These are phyloP conservation scores for Podargus strigoides DNA, from an alignment of 2,797 vertebrate genomes.

Conservation along the genomic window DNA sequence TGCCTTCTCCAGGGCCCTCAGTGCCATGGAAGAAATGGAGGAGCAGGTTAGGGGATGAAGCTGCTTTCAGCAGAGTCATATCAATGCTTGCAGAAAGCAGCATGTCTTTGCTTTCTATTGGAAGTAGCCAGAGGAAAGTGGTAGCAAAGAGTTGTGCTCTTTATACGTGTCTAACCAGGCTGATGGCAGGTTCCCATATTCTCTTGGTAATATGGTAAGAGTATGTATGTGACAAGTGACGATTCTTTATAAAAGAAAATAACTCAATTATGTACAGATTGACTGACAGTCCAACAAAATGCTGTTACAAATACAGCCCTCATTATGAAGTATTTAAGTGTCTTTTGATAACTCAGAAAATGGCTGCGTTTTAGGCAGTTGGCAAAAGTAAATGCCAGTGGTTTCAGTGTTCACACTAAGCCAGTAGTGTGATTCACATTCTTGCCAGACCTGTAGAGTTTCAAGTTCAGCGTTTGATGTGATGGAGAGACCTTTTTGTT, in stretches of 20 bases:
- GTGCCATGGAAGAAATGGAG: not conserved
- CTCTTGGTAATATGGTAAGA: not conserved
- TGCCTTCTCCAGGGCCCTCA: not conserved
- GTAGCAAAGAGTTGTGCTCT: not conserved
- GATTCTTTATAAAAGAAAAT: not conserved
- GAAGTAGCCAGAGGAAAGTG: not conserved
- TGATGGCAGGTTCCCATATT: not conserved
- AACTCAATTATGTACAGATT: not conserved
- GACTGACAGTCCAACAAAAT: not conserved
- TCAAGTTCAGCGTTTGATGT: not conserved
- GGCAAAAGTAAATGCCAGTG: not conserved
- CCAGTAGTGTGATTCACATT: not conserved
- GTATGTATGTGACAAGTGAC: not conserved
- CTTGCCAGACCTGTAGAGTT: not conserved
- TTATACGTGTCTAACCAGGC: not conserved
- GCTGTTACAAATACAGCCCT: not conserved
- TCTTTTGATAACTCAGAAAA: not conserved
- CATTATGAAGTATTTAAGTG: not conserved
- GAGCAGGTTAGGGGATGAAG: not conserved
- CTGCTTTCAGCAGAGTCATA: not conserved
- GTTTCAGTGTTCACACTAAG: not conserved
- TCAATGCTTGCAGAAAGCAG: fast-evolving
- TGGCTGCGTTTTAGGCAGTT: not conserved
- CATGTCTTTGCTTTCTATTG: not conserved
- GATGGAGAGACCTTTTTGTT: not conserved